Base-by-base conservation (phyloP, 1,140 invertebrate species). In the Drosophila lini region DNA sequence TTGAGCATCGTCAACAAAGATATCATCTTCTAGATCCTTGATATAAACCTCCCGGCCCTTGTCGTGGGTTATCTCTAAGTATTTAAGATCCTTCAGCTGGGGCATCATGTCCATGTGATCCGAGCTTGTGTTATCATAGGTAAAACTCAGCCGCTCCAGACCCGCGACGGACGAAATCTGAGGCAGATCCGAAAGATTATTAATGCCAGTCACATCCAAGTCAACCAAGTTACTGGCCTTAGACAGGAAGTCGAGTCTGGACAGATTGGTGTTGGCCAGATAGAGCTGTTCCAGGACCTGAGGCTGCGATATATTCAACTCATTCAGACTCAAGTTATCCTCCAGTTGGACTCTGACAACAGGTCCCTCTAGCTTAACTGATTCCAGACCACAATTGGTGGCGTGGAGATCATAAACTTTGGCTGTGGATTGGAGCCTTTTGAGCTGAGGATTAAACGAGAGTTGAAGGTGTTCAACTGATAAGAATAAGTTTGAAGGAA, bases 151-250 rank as follows among this genome's bases (percentile, higher is more conserved):
- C 8, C 84, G 67, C 45, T 88, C 57, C 48, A 86, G 16, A 1
- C 65, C 48, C 11, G 44, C 58, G 11, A 76, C 64, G 7, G 53
- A 50, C 45, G 68, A 61, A 8, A 81, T 67, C 19, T 55, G 8
- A 0, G 83, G 83, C 31, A 82, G 55, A 1, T 48, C 50, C 4
- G 45, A 63, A 22, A 86, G 31, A 13, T 68, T 38, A 0, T 70
- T 57, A 31, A 88, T 64, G 1, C 80, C 83, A 1, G 80, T 60
- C 13, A 86, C 11, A 70, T 86, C 82, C 50, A 86, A 31, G 10
- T 86, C 83, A 4, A 88, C 41, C 5, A 86, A 25, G 8, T 62
- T 65, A 5, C 3, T 80, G 19, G 83, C 80, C 53, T 74, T 74
- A 3, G 50, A 53, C 5, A 86, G 50, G 8, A 86, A 86, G 28